Conservation (phyloP, 2,113 vertebrate genomes). For the Alaudala cheleensis region DNA sequence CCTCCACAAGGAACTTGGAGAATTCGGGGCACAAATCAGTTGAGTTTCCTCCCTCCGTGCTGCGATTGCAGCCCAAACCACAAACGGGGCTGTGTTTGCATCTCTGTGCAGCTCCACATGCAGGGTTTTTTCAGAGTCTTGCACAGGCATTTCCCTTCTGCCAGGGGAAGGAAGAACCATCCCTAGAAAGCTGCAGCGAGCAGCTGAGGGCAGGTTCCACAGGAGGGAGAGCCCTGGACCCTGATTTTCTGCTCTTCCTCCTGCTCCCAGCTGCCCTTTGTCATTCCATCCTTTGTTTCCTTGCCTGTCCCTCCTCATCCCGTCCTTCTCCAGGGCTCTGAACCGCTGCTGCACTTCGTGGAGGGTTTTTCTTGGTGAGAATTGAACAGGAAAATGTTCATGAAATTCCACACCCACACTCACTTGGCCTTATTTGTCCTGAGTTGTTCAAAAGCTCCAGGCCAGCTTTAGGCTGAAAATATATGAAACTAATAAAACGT, state of each 20-base stretch:
- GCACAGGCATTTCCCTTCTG: background rate
- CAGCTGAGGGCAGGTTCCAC: background rate
- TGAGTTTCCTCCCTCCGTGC: background rate
- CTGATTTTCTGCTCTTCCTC: background rate
- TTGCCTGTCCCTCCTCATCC: background rate
- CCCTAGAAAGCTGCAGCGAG: background rate
- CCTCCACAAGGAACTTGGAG: background rate
- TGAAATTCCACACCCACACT: background rate
- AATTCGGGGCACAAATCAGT: accelerated
- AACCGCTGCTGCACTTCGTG: background rate
- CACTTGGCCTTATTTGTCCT: background rate
- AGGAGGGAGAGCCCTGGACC: background rate
- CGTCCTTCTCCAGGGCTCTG: background rate
- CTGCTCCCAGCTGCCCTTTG: background rate
- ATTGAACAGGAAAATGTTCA: background rate
- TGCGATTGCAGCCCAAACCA: background rate
- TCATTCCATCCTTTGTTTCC: background rate
- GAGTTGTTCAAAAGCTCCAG: background rate
- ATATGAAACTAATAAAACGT: background rate
- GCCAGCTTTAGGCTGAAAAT: background rate
- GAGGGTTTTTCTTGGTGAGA: background rate
- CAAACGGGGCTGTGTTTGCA: background rate
- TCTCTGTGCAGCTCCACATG: background rate
- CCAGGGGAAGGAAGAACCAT: background rate
- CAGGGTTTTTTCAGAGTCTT: background rate